Conservation (phyloP, 2,888 invertebrate species). For the Machimus rusticus region DNA sequence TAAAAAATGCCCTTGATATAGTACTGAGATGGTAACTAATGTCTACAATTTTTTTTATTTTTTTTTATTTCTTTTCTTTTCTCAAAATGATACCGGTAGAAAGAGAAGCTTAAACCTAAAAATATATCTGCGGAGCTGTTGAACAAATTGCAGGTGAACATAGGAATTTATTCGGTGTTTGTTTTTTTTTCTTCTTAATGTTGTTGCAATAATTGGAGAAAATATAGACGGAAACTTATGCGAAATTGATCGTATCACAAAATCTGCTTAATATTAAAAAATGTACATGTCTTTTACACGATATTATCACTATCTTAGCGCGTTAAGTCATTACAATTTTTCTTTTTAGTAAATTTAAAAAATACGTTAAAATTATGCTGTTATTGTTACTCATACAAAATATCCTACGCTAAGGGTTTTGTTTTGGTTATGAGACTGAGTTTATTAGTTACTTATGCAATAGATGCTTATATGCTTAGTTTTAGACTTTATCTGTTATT, state of each 20-base stretch:
- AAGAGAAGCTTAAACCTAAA: conserved; percentile 2
- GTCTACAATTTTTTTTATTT: background rate
- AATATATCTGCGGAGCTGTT: background rate
- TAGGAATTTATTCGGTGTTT: background rate
- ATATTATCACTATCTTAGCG: conserved; percentile 28
- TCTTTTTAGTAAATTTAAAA: conserved; percentile 2
- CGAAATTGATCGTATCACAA: conserved; percentile 22
- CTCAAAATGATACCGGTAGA: background rate
- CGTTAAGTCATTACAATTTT: background rate
- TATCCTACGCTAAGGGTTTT: conserved; percentile 7
- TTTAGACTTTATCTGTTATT: background rate
- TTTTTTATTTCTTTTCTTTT: background rate
- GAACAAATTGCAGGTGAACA: background rate
- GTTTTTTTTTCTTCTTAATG: background rate
- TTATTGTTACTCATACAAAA: conserved; percentile 25
- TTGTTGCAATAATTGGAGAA: background rate
- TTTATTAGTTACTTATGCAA: background rate
- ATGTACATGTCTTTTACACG: conserved; percentile 6
- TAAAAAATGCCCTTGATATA: conserved; percentile 24
- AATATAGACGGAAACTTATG: conserved; percentile 7
- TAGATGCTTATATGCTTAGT: background rate
- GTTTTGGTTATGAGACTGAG: conserved; percentile 13
- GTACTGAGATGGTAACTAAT: conserved; percentile 2
- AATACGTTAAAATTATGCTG: conserved; percentile 14
- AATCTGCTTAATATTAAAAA: conserved; percentile 31